Base-by-base conservation (phyloP, 2,888 invertebrate genomes). In the Rotaria macrura region DNA sequence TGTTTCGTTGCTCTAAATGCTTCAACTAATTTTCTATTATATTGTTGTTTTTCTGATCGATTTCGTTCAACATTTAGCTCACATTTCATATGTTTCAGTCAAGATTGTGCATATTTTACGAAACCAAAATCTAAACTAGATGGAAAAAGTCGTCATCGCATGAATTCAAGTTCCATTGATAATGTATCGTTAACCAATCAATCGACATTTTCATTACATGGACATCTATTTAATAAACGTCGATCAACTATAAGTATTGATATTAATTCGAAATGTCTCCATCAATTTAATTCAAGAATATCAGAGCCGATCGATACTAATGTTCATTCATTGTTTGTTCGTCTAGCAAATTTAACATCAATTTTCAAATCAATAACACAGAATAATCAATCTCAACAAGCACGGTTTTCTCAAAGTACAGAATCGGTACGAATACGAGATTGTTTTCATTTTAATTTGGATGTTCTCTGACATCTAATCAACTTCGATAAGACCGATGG, bases 21-120 rank as follows among this genome's bases (percentile, higher is more conserved):
- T 12, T 93, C 94, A 0, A 93, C 93, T 84, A 95, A 95, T 91
- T 95, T 95, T 90, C 92, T 95, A 88, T 92, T 95, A 87, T 95
- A 94, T 90, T 94, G 94, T 88, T 93, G 93, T 83, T 93, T 95
- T 89, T 94, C 94, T 87, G 93, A 93, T 89, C 93, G 94, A 89
- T 94, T 94, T 91, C 92, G 94, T 83, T 92, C 92, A 88, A 94
- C 94, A 5, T 91, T 91, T 87, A 40, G 79, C 43, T 43, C 43
- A 43, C 43, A 43, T 43, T 79, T 79, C 12, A 25, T n/a, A 10
- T 79, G 34, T n/a, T 10, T 79, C 4, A 79, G n/a, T 25, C 43
- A 79, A 79, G 10, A 43, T 43, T 79, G 43, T 79, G 43, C 40
- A 43, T 43, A 43, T 25, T 43, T 25, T 43, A 43, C 43, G 12